Evolutionary conservation across 2,113 vertebrate genomes (phyloP).

Genomic region (Variabilichromis moorii): DNA sequence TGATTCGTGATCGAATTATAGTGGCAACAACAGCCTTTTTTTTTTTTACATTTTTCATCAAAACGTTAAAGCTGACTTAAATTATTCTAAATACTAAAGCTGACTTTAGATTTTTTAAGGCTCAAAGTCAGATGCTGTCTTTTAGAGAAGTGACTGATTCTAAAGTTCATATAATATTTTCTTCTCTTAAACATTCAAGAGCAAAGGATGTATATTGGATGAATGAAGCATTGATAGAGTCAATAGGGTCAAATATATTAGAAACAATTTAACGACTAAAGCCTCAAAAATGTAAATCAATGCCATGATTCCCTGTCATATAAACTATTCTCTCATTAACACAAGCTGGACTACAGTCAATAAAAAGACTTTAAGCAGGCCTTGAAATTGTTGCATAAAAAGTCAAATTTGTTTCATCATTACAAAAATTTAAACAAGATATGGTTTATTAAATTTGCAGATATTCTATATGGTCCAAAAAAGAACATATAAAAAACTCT

Average conservation of each 20-base stretch:
- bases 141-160: neutral
- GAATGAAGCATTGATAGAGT: neutral
- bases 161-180: neutral
- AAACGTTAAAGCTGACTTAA: neutral
- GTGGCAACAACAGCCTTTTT: neutral
- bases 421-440: neutral
- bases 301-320: neutral
- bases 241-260: neutral
- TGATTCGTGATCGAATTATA: neutral
- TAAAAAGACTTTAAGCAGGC: neutral
- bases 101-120: neutral
- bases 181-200: neutral
- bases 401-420: neutral
- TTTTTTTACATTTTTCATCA: neutral
- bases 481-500: neutral
- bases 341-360: neutral
- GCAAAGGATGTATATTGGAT: neutral
- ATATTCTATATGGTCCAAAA: neutral
- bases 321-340: neutral
- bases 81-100: neutral
- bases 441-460: neutral
- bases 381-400: neutral
- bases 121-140: neutral
- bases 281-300: neutral
- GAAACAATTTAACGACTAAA: neutral